Conservation (phyloP, 1,140 invertebrate species). For the Eumaeus atala region DNA sequence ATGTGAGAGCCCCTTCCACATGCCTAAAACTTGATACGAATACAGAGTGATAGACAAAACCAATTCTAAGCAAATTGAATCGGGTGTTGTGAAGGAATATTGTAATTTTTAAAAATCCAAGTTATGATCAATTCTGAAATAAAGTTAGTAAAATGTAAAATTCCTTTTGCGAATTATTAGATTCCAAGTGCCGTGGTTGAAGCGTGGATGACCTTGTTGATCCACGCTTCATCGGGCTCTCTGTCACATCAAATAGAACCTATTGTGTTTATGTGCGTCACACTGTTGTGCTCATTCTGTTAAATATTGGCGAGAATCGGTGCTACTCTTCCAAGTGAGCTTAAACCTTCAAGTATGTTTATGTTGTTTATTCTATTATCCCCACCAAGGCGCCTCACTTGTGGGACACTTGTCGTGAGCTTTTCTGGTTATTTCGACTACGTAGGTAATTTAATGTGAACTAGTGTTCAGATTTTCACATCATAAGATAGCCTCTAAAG, state of each 20-base stretch:
- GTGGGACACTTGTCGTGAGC: slow-evolving; percentile 61
- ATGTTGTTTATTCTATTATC: slow-evolving; percentile 30
- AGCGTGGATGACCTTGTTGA: slow-evolving; percentile 30
- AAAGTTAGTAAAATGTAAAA: too few species aligned
- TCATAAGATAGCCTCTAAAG: slow-evolving; percentile 10
- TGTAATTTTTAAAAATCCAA: too few species aligned
- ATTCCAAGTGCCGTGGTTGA: slow-evolving; percentile 14
- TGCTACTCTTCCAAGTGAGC: slow-evolving; percentile 59
- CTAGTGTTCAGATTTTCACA: slow-evolving; percentile 15
- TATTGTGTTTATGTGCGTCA: slow-evolving; percentile 71
- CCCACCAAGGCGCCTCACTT: slow-evolving; percentile 69
- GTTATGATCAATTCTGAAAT: too few species aligned
- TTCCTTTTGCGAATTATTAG: too few species aligned
- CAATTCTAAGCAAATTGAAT: too few species aligned
- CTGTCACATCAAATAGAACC: slow-evolving; percentile 53
- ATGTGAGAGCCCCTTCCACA: slow-evolving; percentile 33
- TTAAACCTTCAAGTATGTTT: slow-evolving; percentile 43
- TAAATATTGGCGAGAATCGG: slow-evolving; percentile 58
- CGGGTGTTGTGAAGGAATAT: too few species aligned
- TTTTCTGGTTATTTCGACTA: slow-evolving; percentile 43
- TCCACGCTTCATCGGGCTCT: slow-evolving; percentile 40
- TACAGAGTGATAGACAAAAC: too few species aligned
- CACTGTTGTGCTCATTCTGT: slow-evolving; percentile 65
- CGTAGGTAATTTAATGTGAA: slow-evolving; percentile 12
- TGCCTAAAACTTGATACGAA: background rate